A percentile compares a stretch with the other conserved stretches of the same genome.
Conservation (phyloP, 2,113 vertebrate species). For the Percina caprodes region DNA sequence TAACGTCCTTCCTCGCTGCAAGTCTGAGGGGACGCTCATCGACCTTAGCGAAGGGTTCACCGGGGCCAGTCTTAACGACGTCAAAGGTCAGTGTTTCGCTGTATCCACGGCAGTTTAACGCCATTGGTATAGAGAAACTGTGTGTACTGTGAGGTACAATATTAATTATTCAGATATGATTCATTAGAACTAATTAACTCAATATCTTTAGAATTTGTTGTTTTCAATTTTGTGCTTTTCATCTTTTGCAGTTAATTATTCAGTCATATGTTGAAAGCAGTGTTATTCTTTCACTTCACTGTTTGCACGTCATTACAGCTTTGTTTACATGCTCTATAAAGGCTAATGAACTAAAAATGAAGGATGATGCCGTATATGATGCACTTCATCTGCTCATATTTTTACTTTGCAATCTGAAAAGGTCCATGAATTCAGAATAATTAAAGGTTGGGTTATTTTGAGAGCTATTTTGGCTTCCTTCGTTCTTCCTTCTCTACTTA, state of each 20-base stretch:
- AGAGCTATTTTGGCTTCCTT: not conserved
- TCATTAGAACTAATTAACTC: not conserved
- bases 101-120: not conserved
- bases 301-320: slow-evolving; percentile 42
- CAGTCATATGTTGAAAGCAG: not conserved
- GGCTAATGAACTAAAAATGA: slow-evolving; percentile 52
- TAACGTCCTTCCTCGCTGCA: slow-evolving; percentile 91
- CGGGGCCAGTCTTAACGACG: slow-evolving; percentile 86
- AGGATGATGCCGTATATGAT: slow-evolving; percentile 41
- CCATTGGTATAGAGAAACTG: not conserved
- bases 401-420: slow-evolving; percentile 5
- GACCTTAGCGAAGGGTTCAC: slow-evolving; percentile 88
- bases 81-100: slow-evolving; percentile 89
- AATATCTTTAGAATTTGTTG: not conserved
- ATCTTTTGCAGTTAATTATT: slow-evolving; percentile 4
- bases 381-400: slow-evolving; percentile 23
- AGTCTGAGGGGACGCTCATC: slow-evolving; percentile 94
- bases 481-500: not conserved
- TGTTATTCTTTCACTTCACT: slow-evolving; percentile 4
- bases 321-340: slow-evolving; percentile 57
- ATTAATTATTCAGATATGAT: not conserved
- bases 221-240: slow-evolving; percentile 3
- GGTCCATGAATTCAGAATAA: slow-evolving; percentile 2
- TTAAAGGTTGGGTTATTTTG: not conserved
- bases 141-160: not conserved